phyloP scores from a whole-genome alignment of 2,113 vertebrate genomes.

The Apteryx owenii region DNA sequence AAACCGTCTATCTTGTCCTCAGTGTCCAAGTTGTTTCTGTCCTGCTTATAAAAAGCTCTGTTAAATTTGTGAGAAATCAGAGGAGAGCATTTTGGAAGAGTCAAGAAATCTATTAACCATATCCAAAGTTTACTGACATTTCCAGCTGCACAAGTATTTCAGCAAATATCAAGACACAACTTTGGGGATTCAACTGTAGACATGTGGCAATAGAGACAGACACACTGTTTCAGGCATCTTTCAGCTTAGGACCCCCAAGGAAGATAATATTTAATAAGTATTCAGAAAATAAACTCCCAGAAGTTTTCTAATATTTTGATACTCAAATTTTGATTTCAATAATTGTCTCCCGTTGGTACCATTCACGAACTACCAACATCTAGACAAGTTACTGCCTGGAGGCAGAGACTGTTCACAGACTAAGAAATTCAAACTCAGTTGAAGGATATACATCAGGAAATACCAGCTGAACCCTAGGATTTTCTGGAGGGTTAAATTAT shows the following conservation, averaged over 20 bases:
- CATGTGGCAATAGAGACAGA: neutral
- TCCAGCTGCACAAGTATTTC: neutral
- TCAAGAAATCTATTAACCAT: neutral
- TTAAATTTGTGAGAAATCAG: neutral
- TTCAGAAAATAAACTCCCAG: neutral
- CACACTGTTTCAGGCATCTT: neutral
- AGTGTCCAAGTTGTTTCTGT: neutral
- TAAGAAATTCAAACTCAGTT: neutral
- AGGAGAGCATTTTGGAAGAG: neutral
- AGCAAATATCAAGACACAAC: neutral
- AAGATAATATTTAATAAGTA: neutral
- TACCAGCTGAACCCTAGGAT: neutral
- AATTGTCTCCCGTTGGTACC: neutral
- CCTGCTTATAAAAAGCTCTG: neutral
- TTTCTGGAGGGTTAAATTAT: neutral
- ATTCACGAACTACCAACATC: neutral
- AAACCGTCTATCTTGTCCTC: neutral
- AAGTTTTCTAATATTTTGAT: neutral
- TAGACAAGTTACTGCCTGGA: neutral
- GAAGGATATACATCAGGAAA: neutral
- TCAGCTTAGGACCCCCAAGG: neutral
- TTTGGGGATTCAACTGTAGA: neutral
- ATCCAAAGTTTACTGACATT: neutral
- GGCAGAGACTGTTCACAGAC: neutral
- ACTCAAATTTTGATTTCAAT: neutral